Evolutionary conservation across 2,113 vertebrate species (phyloP).

Genomic region (Lagopus muta): DNA sequence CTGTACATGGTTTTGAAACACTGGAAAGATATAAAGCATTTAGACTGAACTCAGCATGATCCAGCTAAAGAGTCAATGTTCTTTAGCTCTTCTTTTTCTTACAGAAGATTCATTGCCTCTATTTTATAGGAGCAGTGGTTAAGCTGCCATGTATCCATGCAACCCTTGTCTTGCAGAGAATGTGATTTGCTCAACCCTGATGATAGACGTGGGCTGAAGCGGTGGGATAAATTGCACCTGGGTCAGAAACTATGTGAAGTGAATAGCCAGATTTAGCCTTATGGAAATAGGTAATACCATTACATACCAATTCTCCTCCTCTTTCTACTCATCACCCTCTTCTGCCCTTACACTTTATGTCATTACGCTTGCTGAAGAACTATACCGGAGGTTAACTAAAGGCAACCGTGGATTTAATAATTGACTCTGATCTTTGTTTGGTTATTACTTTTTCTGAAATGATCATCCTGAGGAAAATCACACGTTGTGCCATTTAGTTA

Average conservation of each 20-base stretch:
- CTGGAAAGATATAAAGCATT: not conserved
- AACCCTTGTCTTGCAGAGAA: not conserved
- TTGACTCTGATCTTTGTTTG: not conserved
- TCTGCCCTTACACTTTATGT: not conserved
- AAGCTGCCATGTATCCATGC: not conserved
- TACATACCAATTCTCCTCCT: not conserved
- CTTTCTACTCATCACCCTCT: not conserved
- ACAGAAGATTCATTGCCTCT: not conserved
- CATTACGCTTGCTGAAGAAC: not conserved
- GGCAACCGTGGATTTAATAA: not conserved
- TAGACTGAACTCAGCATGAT: not conserved
- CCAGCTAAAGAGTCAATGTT: not conserved
- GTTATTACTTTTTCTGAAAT: not conserved
- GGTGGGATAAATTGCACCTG: not conserved
- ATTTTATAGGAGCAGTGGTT: no score
- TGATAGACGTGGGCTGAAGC: not conserved
- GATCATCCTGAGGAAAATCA: not conserved
- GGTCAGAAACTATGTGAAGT: not conserved
- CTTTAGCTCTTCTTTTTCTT: not conserved
- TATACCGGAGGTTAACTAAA: not conserved
- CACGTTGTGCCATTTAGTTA: not conserved
- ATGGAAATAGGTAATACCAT: not conserved
- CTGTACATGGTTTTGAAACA: not conserved
- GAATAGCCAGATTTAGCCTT: not conserved
- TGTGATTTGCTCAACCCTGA: not conserved